Conservation (phyloP, 2,113 vertebrate genomes). For the Notarius lentiginosus region DNA sequence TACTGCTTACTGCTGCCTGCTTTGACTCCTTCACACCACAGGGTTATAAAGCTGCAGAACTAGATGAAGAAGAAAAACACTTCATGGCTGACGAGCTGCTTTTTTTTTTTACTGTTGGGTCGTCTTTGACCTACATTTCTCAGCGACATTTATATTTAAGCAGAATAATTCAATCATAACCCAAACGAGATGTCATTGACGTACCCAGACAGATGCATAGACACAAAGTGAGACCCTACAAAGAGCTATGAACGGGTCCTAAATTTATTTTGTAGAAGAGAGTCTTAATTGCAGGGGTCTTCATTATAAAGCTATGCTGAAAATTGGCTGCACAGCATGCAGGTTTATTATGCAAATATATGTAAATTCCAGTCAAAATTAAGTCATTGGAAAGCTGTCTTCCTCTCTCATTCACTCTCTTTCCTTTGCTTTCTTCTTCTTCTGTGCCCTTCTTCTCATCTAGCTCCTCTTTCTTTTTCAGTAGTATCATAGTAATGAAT, state of each 20-base stretch:
- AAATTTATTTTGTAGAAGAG: constrained; percentile 74
- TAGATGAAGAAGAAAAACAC: not conserved
- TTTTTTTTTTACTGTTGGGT: not conserved
- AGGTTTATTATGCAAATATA: constrained; percentile 88
- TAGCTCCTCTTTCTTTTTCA: constrained; percentile 79
- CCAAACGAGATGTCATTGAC: not conserved
- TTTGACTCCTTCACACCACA: not conserved
- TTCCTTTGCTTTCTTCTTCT: constrained; percentile 28
- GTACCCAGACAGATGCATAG: constrained; percentile 28
- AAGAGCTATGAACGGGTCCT: constrained; percentile 61
- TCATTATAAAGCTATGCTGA: constrained; percentile 76
- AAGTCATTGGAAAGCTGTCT: constrained; percentile 87
- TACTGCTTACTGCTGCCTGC: not conserved
- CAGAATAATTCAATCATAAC: not conserved
- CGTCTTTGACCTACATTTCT: not conserved
- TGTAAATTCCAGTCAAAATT: constrained; percentile 85
- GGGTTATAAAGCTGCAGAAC: not conserved
- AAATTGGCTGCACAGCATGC: constrained; percentile 69
- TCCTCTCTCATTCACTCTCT: constrained; percentile 56
- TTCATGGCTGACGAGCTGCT: not conserved
- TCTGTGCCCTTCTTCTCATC: constrained; percentile 29
- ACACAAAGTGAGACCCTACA: constrained; percentile 53
- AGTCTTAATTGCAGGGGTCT: constrained; percentile 77
- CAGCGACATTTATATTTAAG: no score
- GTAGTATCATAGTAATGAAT: constrained; percentile 89